Evolutionary conservation across 2,797 vertebrate genomes (phyloP).

Genomic region (Tarsius wallacei): DNA sequence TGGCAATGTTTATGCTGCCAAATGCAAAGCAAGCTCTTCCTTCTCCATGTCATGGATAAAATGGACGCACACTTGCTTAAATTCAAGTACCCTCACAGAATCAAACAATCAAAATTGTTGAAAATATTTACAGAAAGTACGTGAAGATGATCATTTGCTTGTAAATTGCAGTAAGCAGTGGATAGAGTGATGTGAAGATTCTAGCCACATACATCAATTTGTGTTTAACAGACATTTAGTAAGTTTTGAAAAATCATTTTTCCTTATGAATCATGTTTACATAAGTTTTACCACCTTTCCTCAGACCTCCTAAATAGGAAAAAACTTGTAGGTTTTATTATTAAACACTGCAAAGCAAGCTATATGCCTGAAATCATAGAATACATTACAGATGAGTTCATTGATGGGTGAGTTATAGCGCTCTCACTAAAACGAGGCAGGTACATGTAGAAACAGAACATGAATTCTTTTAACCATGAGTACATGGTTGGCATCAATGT

Average conservation of each 20-base stretch:
- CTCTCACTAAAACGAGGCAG: too few species aligned
- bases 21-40: not conserved
- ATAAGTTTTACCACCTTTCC: not conserved
- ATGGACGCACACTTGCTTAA: not conserved
- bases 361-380: not conserved
- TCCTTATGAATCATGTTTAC: not conserved
- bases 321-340: not conserved
- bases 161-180: not conserved
- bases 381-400: not conserved
- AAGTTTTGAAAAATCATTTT: not conserved
- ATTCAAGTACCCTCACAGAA: slow-evolving; percentile 3
- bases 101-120: not conserved
- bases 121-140: slow-evolving; percentile 50
- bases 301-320: not conserved
- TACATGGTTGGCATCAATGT: not conserved
- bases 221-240: not conserved
- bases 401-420: not conserved
- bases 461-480: not conserved
- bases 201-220: not conserved
- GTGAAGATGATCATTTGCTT: slow-evolving; percentile 18
- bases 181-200: not conserved
- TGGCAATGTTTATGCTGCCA: slow-evolving; percentile 21
- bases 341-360: not conserved
- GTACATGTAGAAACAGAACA: not conserved
- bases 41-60: not conserved